Evolutionary conservation across 2,797 vertebrate species (phyloP).

Genomic region (Helicolenus hilgendorfi): DNA sequence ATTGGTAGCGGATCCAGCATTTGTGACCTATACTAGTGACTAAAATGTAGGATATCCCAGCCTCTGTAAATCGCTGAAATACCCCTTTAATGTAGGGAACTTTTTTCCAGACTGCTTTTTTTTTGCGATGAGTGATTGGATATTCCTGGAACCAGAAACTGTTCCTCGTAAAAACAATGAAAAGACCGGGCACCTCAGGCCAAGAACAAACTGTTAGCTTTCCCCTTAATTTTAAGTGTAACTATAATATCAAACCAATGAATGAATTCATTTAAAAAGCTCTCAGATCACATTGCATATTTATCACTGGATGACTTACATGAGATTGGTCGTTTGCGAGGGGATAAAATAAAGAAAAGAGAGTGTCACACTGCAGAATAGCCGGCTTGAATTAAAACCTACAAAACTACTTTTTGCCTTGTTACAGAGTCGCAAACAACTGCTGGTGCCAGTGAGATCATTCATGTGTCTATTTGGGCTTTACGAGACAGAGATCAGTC

Average conservation of each 20-base stretch:
- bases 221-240: constrained; percentile 33
- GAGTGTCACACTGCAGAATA: neutral
- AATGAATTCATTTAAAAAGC: constrained; percentile 49
- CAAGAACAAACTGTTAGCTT: constrained; percentile 48
- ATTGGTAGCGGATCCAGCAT: neutral
- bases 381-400: neutral
- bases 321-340: constrained; percentile 40
- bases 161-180: constrained; percentile 14
- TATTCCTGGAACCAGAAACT: constrained; percentile 16
- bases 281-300: constrained; percentile 7
- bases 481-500: constrained; percentile 70
- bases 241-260: constrained; percentile 35
- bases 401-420: constrained; percentile 19
- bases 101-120: neutral
- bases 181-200: constrained; percentile 2
- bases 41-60: neutral
- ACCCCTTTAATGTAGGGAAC: neutral
- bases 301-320: constrained; percentile 25
- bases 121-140: neutral
- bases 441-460: constrained; percentile 31
- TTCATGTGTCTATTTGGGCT: constrained; percentile 77
- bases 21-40: neutral
- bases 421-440: constrained; percentile 39
- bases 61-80: neutral
- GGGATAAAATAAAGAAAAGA: constrained; percentile 28